Base-by-base conservation (phyloP, 2,888 invertebrate genomes). In the Stenodema calcarata region DNA sequence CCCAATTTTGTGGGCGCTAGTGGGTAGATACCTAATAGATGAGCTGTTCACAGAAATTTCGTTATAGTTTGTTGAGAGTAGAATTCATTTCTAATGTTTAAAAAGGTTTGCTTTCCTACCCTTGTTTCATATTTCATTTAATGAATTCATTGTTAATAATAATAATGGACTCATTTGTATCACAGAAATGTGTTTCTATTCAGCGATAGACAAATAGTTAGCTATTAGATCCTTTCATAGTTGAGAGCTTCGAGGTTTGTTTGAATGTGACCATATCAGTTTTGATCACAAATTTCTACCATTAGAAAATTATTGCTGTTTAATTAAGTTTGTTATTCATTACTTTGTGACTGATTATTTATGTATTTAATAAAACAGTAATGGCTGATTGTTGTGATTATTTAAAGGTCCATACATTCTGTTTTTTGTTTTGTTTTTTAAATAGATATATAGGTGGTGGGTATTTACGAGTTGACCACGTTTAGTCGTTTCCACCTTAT, bases 251-350 rank as follows among this genome's bases (percentile, higher is more conserved):
- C 35, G 73, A 16, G 73, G 14, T 9, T 73, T 11, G 7, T 41
- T 35, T 73, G 41, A 73, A 73, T 41, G 41, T 73, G 73, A 73
- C 73, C 73, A 73, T 73, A 73, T 73, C 73, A 73, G 73, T 73
- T 30, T 73, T 73, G 73, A 73, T 73, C 62, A 62, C 62, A 35
- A 14, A 73, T 73, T 73, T 73, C 18, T 73, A 73, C 73, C 14
- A 16, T 41, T 73, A 30, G 18, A 73, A 4, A 73, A 73, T 73
- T 35, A 73, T 41, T 73, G 73, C 14, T 73, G 35, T 41, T 73
- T 73, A 73, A 30, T 35, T 62, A 73, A 11, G 30, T 73, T 73
- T 73, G 35, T 73, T 73, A 18, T 41, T 73, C 18, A 41, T 41
- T 41, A 73, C 73, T 73, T 62, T 62, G 73, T 73, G 73, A 73